Conservation (phyloP, 2,888 invertebrate genomes). For the Eustalomyia histrio region DNA sequence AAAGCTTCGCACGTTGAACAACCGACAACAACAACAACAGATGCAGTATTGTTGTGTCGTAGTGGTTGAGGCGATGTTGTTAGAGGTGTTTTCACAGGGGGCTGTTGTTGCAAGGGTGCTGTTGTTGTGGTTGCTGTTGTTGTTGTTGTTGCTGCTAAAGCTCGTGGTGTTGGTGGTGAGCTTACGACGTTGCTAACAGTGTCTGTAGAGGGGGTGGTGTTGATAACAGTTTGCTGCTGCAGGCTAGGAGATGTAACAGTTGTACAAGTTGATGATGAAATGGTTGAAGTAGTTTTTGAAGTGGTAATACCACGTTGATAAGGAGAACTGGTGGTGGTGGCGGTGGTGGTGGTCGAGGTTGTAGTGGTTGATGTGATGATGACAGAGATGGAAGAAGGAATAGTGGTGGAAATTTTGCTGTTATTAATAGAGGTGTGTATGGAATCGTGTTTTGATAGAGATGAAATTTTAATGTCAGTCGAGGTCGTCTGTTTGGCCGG, state of each 20-base stretch:
- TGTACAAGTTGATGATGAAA: conserved; percentile 67
- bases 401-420: conserved; percentile 37
- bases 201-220: conserved; percentile 62
- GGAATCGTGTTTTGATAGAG: conserved; percentile 12
- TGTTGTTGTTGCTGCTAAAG: neutral
- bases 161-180: conserved; percentile 26
- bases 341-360: conserved; percentile 17
- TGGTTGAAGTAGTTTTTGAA: conserved; percentile 59
- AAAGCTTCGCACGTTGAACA: conserved; percentile 60
- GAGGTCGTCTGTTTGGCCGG: conserved; percentile 30
- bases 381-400: conserved; percentile 47
- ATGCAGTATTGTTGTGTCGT: conserved; percentile 31
- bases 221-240: conserved; percentile 66
- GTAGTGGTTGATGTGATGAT: too few relatives aligned
- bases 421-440: conserved; percentile 26
- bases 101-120: neutral
- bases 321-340: neutral
- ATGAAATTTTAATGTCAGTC: conserved; percentile 20
- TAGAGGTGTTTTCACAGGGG: conserved; percentile 1
- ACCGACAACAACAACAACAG: conserved; percentile 57
- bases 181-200: conserved; percentile 59
- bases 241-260: conserved; percentile 65
- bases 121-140: conserved; percentile 9
- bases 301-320: conserved; percentile 36
- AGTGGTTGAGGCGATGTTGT: conserved; percentile 13